phyloP scores from a whole-genome alignment of 2,888 invertebrate genomes.

The Leptura quadrifasciata region DNA sequence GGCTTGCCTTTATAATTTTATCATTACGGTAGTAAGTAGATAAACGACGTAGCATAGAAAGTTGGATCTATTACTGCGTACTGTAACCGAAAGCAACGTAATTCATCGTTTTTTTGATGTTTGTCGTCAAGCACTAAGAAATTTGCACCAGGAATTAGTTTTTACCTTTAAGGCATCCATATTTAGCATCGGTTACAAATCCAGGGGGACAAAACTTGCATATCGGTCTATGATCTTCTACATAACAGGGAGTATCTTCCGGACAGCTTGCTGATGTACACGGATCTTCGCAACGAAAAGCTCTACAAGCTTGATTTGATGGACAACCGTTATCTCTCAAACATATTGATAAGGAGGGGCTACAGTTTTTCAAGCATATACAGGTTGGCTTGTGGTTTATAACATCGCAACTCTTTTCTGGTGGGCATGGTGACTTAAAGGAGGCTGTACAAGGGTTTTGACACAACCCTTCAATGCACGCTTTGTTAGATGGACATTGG shows the following conservation, averaged over 20 bases:
- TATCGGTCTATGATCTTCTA: conserved; percentile 95
- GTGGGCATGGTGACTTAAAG: conserved; percentile 81
- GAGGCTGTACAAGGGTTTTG: conserved; percentile 88
- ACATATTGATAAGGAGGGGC: conserved; percentile 90
- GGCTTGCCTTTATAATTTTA: conserved; percentile 37
- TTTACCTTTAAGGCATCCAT: conserved; percentile 98
- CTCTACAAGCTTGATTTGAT: conserved; percentile 88
- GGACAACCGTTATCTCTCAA: conserved; percentile 93
- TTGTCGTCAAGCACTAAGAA: conserved; percentile 66
- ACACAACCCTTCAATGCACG: conserved; percentile 89
- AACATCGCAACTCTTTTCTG: conserved; percentile 91
- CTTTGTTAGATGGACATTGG: conserved; percentile 90
- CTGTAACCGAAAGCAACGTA: conserved; percentile 67
- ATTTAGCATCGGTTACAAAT: conserved; percentile 92
- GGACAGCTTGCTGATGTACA: conserved; percentile 91
- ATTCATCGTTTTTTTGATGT: conserved; percentile 66
- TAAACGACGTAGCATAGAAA: conserved; percentile 65
- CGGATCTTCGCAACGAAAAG: conserved; percentile 93
- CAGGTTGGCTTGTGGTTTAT: conserved; percentile 91
- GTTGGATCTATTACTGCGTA: conserved; percentile 65
- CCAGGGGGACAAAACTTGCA: conserved; percentile 97
- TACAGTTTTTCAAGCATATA: conserved; percentile 91
- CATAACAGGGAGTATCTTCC: conserved; percentile 90
- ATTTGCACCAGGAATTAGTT: conserved; percentile 63
- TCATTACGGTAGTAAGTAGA: conserved; percentile 54